Evolutionary conservation across 2,113 vertebrate genomes (phyloP).

Genomic region (Emydocephalus ijimae): DNA sequence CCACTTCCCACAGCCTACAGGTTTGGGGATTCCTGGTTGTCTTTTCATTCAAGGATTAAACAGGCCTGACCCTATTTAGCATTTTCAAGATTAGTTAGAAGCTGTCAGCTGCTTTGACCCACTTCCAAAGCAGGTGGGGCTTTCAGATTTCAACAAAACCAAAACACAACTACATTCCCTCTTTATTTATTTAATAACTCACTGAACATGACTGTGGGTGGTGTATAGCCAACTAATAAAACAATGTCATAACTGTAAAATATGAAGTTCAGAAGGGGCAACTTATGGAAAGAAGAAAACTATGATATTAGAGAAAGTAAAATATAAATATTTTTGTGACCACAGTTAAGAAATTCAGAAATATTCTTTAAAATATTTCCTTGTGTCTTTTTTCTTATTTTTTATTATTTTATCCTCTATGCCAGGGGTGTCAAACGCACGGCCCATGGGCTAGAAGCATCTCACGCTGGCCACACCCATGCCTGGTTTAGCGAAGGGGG

Average conservation of each 20-base stretch:
- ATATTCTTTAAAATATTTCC: neutral
- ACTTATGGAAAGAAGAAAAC: neutral
- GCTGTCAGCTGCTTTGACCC: neutral
- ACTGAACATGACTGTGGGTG: neutral
- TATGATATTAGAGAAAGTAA: neutral
- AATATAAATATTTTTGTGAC: neutral
- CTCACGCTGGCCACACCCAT: no score
- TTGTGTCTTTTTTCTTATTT: neutral
- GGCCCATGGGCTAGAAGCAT: no score
- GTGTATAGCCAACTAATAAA: neutral
- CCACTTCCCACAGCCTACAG: neutral
- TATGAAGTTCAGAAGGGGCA: neutral
- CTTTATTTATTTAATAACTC: neutral
- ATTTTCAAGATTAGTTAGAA: neutral
- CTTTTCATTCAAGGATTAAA: neutral
- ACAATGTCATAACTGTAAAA: neutral
- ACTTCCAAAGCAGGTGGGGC: neutral
- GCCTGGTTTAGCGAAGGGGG: no score
- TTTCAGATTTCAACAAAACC: neutral
- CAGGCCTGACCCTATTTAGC: neutral
- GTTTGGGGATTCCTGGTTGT: neutral
- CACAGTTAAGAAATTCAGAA: neutral
- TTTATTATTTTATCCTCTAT: neutral
- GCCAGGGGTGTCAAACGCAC: no score
- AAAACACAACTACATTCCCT: neutral